Conservation (phyloP, 2,113 vertebrate genomes). For the Platysternon megacephalum region DNA sequence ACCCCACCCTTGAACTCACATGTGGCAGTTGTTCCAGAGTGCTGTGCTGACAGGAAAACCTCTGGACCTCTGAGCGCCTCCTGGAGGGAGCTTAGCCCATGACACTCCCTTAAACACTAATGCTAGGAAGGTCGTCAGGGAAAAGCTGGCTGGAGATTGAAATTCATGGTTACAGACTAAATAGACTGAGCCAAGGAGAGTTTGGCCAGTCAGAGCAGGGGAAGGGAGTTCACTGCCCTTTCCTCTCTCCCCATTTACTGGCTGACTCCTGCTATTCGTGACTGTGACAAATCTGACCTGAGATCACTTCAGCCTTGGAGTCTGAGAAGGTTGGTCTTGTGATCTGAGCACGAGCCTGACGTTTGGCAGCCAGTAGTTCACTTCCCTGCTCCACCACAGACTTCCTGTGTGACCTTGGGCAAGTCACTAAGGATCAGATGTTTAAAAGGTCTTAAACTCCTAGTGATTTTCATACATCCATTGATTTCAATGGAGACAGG, state of each 20-base stretch:
- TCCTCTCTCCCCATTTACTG: no score
- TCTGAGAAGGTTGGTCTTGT: no score
- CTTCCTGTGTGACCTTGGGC: not conserved
- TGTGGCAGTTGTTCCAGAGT: slow-evolving; percentile 15
- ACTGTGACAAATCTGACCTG: not conserved
- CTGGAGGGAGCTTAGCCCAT: not conserved
- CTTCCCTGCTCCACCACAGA: not conserved
- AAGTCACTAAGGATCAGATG: not conserved
- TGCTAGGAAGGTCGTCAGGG: not conserved
- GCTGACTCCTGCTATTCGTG: not conserved
- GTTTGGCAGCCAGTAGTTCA: not conserved
- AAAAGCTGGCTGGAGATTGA: not conserved
- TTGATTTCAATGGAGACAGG: not conserved
- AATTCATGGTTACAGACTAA: not conserved
- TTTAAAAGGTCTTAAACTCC: not conserved
- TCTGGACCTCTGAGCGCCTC: slow-evolving; percentile 20
- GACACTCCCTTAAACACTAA: no score
- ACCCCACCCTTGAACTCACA: slow-evolving; percentile 14
- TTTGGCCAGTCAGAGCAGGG: not conserved
- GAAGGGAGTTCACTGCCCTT: not conserved
- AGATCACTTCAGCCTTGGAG: not conserved
- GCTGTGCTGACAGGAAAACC: slow-evolving; percentile 16
- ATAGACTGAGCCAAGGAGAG: not conserved
- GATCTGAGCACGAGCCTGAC: not conserved
- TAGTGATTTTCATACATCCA: not conserved